Conservation (phyloP, 2,797 vertebrate genomes). For the Calcarius lapponicus region DNA sequence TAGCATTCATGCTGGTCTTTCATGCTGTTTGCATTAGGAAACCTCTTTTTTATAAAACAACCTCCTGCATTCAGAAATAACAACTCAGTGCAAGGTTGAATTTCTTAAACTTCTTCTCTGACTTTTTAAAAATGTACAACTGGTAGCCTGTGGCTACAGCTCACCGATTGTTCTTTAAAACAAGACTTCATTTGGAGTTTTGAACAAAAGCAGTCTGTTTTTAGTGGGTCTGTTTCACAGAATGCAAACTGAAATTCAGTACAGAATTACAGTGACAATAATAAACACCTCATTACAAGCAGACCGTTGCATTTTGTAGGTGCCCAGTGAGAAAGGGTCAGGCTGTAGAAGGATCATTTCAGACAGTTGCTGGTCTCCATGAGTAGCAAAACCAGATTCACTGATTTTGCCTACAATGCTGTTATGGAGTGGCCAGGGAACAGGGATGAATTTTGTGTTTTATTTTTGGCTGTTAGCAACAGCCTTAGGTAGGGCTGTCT, state of each 20-base stretch:
- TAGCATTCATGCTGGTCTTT: neutral
- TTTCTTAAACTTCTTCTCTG: conserved; percentile 10
- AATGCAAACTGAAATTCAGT: neutral
- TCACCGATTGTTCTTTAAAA: neutral
- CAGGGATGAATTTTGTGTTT: neutral
- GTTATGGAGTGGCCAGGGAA: neutral
- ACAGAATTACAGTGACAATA: neutral
- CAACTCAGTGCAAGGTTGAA: neutral
- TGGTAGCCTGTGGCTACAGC: neutral
- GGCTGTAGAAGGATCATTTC: neutral
- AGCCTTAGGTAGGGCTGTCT: neutral
- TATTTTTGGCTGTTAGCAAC: neutral
- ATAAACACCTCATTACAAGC: neutral
- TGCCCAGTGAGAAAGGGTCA: neutral
- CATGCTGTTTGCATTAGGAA: conserved; percentile 42
- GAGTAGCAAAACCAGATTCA: neutral
- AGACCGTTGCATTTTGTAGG: neutral
- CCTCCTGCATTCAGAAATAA: neutral
- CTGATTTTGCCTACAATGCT: neutral
- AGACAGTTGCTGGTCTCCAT: neutral
- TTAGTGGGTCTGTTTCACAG: neutral
- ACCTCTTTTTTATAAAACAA: conserved; percentile 14
- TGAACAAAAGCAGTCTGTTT: neutral
- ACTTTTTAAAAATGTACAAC: neutral
- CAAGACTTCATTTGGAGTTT: neutral